Evolutionary conservation across 35 echinoderm and acorn worm genomes (phyloP).

Genomic region (Ophiothrix spiculata): DNA sequence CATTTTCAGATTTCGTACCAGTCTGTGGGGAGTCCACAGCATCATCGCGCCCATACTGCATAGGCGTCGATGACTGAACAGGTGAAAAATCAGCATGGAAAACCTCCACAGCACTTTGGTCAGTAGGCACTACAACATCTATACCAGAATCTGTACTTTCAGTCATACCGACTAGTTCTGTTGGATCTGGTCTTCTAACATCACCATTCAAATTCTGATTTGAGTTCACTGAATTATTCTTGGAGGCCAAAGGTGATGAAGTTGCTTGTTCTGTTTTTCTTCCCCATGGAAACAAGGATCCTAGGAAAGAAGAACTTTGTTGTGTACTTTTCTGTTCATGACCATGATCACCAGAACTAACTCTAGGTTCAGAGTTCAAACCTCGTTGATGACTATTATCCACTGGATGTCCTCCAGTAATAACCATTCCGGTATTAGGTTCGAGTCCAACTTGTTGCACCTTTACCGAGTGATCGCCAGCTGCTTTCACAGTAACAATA

Average conservation of each 20-base stretch:
- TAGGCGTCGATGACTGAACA: constrained; percentile 29
- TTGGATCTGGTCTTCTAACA: neutral
- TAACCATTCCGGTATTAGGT: constrained; percentile 4
- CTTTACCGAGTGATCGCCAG: constrained; percentile 11
- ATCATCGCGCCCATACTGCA: constrained; percentile 14
- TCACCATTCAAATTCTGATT: too few species aligned
- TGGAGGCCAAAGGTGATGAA: neutral
- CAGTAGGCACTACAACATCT: neutral
- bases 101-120: constrained; percentile 12
- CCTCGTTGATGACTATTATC: neutral
- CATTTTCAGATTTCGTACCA: neutral
- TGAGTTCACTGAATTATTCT: neutral
- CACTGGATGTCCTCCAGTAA: neutral
- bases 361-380: neutral
- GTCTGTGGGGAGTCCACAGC: neutral
- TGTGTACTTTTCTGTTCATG: constrained; percentile 26
- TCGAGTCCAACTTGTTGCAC: constrained; percentile 24
- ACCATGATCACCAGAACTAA: neutral
- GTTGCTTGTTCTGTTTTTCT: constrained; percentile 10
- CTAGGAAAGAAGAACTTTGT: constrained; percentile 41
- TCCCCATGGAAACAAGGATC: constrained; percentile 69
- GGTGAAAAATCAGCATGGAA: constrained; percentile 47
- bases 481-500: constrained; percentile 42
- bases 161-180: neutral
- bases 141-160: constrained; percentile 32